phyloP scores from a whole-genome alignment of 2,888 invertebrate species.

The Myopa tessellatipennis region DNA sequence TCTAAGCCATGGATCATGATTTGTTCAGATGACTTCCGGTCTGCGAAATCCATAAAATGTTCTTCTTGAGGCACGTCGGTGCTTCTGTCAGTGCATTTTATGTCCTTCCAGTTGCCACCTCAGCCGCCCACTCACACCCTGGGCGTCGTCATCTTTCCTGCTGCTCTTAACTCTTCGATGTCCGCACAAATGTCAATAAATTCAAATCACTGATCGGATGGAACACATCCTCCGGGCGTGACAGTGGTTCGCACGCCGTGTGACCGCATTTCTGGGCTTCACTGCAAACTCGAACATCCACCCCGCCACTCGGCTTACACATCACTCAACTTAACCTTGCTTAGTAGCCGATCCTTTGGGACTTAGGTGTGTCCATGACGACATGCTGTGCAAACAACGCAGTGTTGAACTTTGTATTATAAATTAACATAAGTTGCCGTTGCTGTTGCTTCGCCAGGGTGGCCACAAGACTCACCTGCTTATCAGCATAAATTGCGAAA shows the following conservation, averaged over 20 bases:
- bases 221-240: too few relatives aligned
- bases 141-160: slow-evolving; percentile 16
- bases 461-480: slow-evolving; percentile 32
- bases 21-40: too few relatives aligned
- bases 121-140: background rate
- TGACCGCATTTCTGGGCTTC: background rate
- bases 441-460: background rate
- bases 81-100: too few relatives aligned
- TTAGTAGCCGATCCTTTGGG: slow-evolving; percentile 6
- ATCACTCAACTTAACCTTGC: background rate
- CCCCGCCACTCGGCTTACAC: too few relatives aligned
- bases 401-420: slow-evolving; percentile 38
- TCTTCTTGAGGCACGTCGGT: too few relatives aligned
- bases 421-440: slow-evolving; percentile 40
- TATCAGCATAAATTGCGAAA: slow-evolving; percentile 36
- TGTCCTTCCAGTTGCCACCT: background rate
- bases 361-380: slow-evolving; percentile 12
- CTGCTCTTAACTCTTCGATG: slow-evolving; percentile 33
- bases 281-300: background rate
- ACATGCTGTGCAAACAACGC: slow-evolving; percentile 40
- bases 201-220: slow-evolving; percentile 2
- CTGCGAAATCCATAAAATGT: too few relatives aligned
- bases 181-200: slow-evolving; percentile 35
- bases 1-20: too few relatives aligned
- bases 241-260: too few relatives aligned